Percentiles rank a stretch among this genome's conserved stretches.
Conservation (phyloP, 2,888 invertebrate species). For the Endotricha flammealis region DNA sequence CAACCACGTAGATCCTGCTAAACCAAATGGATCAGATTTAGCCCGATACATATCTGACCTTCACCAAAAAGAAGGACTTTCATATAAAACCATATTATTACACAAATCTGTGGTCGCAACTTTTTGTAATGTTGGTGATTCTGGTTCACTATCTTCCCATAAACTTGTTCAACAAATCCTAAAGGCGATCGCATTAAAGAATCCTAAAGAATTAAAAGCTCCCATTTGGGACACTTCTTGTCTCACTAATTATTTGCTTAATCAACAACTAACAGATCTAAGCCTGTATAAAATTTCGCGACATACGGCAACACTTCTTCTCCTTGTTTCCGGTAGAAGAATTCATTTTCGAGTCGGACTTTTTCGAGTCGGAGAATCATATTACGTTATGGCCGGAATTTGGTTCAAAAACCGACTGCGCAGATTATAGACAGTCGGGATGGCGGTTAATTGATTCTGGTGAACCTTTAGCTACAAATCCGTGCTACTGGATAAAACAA, state of each 20-base stretch:
- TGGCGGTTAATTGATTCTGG: not conserved
- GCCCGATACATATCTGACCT: not conserved
- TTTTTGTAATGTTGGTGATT: slow-evolving; percentile 1
- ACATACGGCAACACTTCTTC: slow-evolving; percentile 11
- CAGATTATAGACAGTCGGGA: slow-evolving; percentile 5
- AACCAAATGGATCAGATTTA: slow-evolving; percentile 4
- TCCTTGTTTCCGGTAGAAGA: slow-evolving; percentile 2
- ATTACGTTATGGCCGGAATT: slow-evolving; percentile 11
- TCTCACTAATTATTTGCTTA: slow-evolving; percentile 7
- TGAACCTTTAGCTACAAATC: not conserved
- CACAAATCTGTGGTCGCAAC: slow-evolving; percentile 6
- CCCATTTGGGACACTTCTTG: slow-evolving; percentile 8
- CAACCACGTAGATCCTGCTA: slow-evolving; percentile 1
- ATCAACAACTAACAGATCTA: not conserved
- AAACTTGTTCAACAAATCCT: slow-evolving; percentile 12
- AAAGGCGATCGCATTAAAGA: slow-evolving; percentile 8
- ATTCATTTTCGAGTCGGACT: slow-evolving; percentile 4
- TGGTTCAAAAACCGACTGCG: slow-evolving; percentile 8
- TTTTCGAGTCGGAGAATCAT: not conserved
- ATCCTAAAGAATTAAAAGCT: slow-evolving; percentile 2
- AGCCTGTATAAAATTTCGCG: slow-evolving; percentile 17
- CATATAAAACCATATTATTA: slow-evolving; percentile 6
- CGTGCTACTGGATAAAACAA: slow-evolving; percentile 4
- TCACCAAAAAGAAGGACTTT: slow-evolving; percentile 10
- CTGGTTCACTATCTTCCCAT: not conserved